phyloP scores from a whole-genome alignment of 2,888 invertebrate species.

The Microplitis deprimator region DNA sequence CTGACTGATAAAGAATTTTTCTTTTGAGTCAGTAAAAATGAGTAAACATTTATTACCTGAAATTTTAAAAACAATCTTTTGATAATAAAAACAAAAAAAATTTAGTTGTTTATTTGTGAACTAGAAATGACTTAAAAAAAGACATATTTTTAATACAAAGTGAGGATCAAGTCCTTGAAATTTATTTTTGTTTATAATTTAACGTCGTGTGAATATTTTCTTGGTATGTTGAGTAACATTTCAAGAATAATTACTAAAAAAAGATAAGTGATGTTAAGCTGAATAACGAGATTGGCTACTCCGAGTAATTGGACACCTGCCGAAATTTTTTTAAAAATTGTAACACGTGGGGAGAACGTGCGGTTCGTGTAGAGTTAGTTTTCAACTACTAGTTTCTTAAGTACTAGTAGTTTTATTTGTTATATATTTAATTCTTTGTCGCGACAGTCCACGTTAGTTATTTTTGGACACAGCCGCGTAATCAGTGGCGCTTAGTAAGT shows the following conservation, averaged over 20 bases:
- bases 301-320: conserved; percentile 11
- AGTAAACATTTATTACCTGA: too few species aligned
- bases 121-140: too few species aligned
- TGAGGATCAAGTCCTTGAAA: background rate
- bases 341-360: conserved; percentile 28
- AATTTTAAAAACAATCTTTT: too few species aligned
- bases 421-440: background rate
- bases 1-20: too few species aligned
- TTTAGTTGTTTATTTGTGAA: too few species aligned
- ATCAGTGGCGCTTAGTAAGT: background rate
- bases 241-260: background rate
- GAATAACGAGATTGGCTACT: conserved; percentile 3
- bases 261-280: background rate
- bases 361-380: too few species aligned
- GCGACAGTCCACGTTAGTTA: background rate
- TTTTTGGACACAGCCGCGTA: conserved; percentile 3
- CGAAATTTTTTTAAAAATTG: conserved; percentile 11
- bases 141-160: background rate
- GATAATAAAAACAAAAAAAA: too few species aligned
- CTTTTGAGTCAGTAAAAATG: too few species aligned
- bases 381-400: too few species aligned
- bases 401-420: too few species aligned
- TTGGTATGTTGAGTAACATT: conserved; percentile 16
- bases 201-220: background rate
- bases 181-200: background rate